A percentile compares a stretch with the other conserved stretches of the same genome.
phyloP scores from a whole-genome alignment of 2,888 invertebrate genomes.

The Pimpla rufipes region DNA sequence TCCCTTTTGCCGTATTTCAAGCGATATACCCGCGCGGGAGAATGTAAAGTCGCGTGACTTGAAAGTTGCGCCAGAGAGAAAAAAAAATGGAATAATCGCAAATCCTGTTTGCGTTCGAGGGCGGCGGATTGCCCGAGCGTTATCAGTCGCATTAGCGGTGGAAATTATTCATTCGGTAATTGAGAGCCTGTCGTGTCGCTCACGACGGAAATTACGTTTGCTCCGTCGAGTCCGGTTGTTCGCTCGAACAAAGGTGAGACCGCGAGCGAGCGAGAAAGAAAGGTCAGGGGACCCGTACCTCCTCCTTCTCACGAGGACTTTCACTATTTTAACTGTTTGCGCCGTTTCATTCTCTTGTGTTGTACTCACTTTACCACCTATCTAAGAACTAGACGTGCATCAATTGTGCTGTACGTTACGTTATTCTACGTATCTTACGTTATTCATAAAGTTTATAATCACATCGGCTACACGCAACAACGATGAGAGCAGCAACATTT shows the following conservation, averaged over 20 bases:
- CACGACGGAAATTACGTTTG: background rate
- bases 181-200: background rate
- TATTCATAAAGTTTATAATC: too few relatives aligned
- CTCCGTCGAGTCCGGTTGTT: slow-evolving; percentile 5
- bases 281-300: slow-evolving; percentile 60
- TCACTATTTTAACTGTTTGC: slow-evolving; percentile 61
- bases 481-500: too few relatives aligned
- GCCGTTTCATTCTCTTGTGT: slow-evolving; percentile 46
- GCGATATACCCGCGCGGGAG: too few relatives aligned
- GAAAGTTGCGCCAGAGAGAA: background rate
- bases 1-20: background rate
- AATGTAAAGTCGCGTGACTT: background rate
- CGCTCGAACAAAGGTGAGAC: background rate
- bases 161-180: slow-evolving; percentile 12
- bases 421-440: background rate
- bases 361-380: background rate
- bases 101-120: slow-evolving; percentile 19
- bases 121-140: background rate
- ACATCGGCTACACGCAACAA: too few relatives aligned
- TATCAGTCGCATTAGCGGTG: slow-evolving; percentile 1
- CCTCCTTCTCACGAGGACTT: slow-evolving; percentile 49
- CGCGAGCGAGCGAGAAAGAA: slow-evolving; percentile 50
- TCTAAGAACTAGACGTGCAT: background rate
- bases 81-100: background rate
- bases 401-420: background rate